Evolutionary conservation across 2,888 invertebrate genomes (phyloP).

Genomic region (Macaria notata): DNA sequence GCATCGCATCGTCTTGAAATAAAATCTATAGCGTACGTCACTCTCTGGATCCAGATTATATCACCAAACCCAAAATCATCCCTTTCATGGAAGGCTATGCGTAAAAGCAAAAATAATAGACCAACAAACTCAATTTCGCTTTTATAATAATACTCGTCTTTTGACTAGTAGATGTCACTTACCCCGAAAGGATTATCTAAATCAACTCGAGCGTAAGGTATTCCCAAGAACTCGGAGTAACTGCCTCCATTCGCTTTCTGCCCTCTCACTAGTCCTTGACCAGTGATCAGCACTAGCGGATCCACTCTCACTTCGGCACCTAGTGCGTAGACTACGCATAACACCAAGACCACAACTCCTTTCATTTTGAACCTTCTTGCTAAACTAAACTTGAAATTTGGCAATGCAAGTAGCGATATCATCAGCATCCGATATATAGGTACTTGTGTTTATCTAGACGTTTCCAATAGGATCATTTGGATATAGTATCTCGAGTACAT

Average conservation of each 20-base stretch:
- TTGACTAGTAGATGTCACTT: slow-evolving; percentile 36
- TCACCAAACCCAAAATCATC: too few relatives aligned
- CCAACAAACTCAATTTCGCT: too few relatives aligned
- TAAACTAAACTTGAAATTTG: slow-evolving; percentile 24
- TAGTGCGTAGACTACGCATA: slow-evolving; percentile 32
- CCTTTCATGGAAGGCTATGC: too few relatives aligned
- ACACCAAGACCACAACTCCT: slow-evolving; percentile 30
- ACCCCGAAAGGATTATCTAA: slow-evolving; percentile 69
- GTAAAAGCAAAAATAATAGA: too few relatives aligned
- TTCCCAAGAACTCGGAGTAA: slow-evolving; percentile 67
- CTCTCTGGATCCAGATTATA: too few relatives aligned
- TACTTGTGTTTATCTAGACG: slow-evolving; percentile 48
- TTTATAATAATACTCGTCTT: too few relatives aligned
- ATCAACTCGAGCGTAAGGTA: slow-evolving; percentile 69
- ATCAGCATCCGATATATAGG: slow-evolving; percentile 36
- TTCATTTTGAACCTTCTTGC: slow-evolving; percentile 36
- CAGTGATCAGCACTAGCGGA: slow-evolving; percentile 60
- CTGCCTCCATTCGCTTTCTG: slow-evolving; percentile 61
- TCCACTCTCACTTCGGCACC: slow-evolving; percentile 57
- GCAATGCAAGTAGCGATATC: slow-evolving; percentile 15
- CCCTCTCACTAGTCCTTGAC: slow-evolving; percentile 69
- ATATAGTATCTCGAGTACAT: slow-evolving; percentile 36
- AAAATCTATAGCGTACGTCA: too few relatives aligned
- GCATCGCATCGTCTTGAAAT: too few relatives aligned
- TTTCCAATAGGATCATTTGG: slow-evolving; percentile 43